Conservation (phyloP, 2,113 vertebrate genomes). For the Tringa solitaria region DNA sequence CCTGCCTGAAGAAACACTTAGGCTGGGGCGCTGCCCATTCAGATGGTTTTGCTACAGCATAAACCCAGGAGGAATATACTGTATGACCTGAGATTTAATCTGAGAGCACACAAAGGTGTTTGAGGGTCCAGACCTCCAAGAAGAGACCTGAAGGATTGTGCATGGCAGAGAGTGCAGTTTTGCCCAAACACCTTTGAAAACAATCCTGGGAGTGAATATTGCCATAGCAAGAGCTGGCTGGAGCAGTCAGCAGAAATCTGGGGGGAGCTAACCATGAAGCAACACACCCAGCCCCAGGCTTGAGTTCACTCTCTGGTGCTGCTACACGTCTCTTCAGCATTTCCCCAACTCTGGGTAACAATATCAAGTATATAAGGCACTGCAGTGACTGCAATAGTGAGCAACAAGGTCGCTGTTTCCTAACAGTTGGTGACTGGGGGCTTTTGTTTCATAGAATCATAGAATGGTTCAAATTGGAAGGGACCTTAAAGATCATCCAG, state of each 20-base stretch:
- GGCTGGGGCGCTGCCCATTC: accelerated
- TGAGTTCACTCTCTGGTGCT: neutral
- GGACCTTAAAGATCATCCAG: no score
- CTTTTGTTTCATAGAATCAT: neutral
- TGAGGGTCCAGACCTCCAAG: neutral
- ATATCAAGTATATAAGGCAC: neutral
- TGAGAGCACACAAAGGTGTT: neutral
- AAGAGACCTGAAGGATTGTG: neutral
- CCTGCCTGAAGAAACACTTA: neutral
- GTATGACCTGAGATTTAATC: neutral
- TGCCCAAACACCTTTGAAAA: neutral
- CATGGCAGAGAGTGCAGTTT: neutral
- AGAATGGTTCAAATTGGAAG: no score
- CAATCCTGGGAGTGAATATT: neutral
- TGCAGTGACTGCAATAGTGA: neutral
- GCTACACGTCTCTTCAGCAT: neutral
- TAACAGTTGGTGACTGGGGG: accelerated
- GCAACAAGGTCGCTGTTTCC: neutral
- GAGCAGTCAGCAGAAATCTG: neutral
- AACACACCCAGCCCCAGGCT: neutral
- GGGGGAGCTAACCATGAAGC: neutral
- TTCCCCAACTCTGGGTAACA: neutral
- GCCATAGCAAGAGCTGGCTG: neutral
- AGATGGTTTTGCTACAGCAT: neutral
- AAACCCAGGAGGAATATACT: neutral